phyloP scores from a whole-genome alignment of 2,888 invertebrate species.

The Acronicta leporina region DNA sequence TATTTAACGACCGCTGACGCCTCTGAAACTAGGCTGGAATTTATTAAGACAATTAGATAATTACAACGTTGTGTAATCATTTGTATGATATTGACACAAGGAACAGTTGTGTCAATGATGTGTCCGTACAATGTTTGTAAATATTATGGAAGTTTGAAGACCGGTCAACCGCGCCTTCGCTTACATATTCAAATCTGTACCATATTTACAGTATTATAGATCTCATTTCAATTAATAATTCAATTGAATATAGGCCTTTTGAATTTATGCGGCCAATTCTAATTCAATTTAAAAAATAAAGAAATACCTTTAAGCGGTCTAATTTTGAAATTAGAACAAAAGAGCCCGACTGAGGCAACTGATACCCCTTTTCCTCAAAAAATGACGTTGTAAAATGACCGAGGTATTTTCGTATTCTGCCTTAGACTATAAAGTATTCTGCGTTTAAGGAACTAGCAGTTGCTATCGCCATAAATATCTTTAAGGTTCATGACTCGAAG shows the following conservation, averaged over 20 bases:
- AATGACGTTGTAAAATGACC: slow-evolving; percentile 5
- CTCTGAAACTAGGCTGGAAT: slow-evolving; percentile 3
- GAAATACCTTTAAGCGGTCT: no score
- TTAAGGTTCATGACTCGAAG: slow-evolving; percentile 17
- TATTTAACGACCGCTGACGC: not conserved
- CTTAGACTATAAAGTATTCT: no score
- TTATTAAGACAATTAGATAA: slow-evolving; percentile 11
- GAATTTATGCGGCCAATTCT: not conserved
- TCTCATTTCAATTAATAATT: not conserved
- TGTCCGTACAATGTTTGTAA: not conserved
- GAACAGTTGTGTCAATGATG: slow-evolving; percentile 24
- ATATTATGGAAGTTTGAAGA: not conserved
- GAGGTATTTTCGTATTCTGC: no score
- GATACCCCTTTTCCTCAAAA: no score
- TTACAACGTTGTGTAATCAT: not conserved
- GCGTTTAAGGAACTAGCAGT: slow-evolving; percentile 5
- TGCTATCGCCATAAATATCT: slow-evolving; percentile 14
- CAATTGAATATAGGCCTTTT: no score
- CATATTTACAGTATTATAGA: not conserved
- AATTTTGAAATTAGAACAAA: slow-evolving; percentile 12
- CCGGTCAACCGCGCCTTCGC: not conserved
- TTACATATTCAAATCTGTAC: no score
- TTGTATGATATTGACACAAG: slow-evolving; percentile 12
- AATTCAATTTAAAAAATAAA: not conserved
- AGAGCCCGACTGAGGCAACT: not conserved